phyloP scores from a whole-genome alignment of 2,888 invertebrate species.

The Punctoribates punctum region DNA sequence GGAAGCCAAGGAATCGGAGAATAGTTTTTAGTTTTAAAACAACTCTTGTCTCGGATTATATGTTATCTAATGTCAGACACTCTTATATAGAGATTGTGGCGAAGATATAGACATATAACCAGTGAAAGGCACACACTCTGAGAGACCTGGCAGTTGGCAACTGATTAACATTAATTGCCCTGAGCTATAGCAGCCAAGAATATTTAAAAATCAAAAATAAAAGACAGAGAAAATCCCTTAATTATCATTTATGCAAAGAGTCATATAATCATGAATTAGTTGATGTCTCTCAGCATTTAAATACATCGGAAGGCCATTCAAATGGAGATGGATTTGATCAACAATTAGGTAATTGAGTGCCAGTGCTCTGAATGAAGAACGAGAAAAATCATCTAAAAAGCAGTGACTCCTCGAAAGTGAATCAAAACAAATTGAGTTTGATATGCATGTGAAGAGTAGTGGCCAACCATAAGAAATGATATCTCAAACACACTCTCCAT shows the following conservation, averaged over 20 bases:
- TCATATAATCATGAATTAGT: conserved; percentile 29
- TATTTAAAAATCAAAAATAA: neutral
- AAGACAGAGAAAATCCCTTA: conserved; percentile 18
- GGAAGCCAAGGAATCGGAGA: too few relatives aligned
- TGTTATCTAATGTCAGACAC: neutral
- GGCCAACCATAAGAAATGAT: too few relatives aligned
- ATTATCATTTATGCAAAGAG: conserved; percentile 25
- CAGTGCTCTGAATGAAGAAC: too few relatives aligned
- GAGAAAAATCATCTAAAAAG: too few relatives aligned
- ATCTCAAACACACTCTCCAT: neutral
- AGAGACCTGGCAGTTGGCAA: neutral
- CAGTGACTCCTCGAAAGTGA: too few relatives aligned
- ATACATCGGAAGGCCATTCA: conserved; percentile 12
- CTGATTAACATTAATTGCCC: conserved; percentile 20
- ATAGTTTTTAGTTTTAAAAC: too few relatives aligned
- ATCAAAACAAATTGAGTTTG: neutral
- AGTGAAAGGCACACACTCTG: neutral
- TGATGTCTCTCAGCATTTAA: neutral
- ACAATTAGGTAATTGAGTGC: neutral
- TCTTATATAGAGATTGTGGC: neutral
- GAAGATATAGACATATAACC: neutral
- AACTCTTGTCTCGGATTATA: neutral
- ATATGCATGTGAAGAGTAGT: neutral
- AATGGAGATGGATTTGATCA: conserved; percentile 34
- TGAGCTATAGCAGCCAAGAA: neutral